A percentile compares a stretch with the other conserved stretches of the same genome.
These are phyloP conservation scores for Platycercus adscitus DNA, from an alignment of 2,113 vertebrate species.

Conservation along the genomic window DNA sequence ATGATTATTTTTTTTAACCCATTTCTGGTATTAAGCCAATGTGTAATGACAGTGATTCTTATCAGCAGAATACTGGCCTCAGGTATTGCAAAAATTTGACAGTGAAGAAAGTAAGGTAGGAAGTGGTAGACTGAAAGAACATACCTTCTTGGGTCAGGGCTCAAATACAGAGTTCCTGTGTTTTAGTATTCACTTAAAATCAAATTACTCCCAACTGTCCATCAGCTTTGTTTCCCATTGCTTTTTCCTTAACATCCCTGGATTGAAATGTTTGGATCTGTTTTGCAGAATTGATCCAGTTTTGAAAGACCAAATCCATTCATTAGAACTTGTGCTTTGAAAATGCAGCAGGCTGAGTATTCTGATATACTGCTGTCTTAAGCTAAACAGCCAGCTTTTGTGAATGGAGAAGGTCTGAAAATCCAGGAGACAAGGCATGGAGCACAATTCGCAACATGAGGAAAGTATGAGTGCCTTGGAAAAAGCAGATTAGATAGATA, in stretches of 20 bases:
- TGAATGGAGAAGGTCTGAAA: neutral
- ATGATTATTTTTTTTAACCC: neutral
- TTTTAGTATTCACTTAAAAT: neutral
- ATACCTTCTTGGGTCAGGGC: neutral
- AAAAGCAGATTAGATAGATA: neutral
- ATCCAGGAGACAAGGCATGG: neutral
- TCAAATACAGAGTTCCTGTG: neutral
- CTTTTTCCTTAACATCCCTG: neutral
- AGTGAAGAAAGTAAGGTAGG: neutral
- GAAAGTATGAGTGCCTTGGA: neutral
- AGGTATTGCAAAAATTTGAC: neutral
- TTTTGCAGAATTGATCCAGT: neutral
- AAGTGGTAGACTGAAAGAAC: neutral
- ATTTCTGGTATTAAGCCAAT: neutral
- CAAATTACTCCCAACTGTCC: neutral
- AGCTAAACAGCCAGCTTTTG: neutral
- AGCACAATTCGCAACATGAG: neutral
- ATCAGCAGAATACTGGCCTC: neutral
- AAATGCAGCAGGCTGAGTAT: neutral
- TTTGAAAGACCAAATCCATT: neutral
- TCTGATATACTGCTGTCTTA: neutral
- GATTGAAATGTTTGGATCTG: neutral
- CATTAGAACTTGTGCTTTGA: neutral
- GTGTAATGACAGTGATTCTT: neutral
- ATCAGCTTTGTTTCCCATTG: neutral